Percentiles rank a stretch among this genome's conserved stretches.
Conservation (phyloP, 2,797 vertebrate genomes). For the Vireo griseus region DNA sequence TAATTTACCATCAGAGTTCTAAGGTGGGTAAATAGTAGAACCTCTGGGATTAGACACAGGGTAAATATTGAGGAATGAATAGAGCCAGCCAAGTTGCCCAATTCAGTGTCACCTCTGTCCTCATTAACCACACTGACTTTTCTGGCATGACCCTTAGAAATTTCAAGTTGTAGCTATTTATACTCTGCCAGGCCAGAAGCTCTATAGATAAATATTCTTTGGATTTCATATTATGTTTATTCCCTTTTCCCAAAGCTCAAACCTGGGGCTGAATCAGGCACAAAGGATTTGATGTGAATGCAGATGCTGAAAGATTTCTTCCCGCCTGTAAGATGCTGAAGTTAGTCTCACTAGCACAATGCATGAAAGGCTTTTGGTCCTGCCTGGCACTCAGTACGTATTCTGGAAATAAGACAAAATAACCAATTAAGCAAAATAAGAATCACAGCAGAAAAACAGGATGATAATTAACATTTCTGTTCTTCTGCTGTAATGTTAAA, state of each 20-base stretch:
- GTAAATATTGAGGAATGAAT: background rate
- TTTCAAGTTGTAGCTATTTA: background rate
- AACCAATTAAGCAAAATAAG: background rate
- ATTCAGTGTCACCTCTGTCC: background rate
- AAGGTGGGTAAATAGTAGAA: background rate
- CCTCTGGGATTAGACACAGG: background rate
- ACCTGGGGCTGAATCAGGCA: background rate
- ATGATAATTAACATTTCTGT: background rate
- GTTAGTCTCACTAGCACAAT: background rate
- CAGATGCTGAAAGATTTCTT: background rate
- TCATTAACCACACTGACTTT: background rate
- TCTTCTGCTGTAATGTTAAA: background rate
- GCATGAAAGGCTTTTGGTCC: background rate
- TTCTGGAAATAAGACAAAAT: background rate
- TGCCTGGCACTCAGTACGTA: background rate
- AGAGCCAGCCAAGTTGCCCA: background rate
- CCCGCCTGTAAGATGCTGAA: background rate
- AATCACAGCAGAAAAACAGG: background rate
- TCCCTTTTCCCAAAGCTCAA: background rate
- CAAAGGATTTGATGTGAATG: background rate
- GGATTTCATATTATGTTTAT: background rate
- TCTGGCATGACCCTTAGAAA: background rate
- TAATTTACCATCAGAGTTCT: background rate
- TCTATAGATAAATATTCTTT: background rate
- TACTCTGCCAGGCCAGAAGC: background rate